Conservation (phyloP, 2,888 invertebrate genomes). For the Thymelicus sylvestris region DNA sequence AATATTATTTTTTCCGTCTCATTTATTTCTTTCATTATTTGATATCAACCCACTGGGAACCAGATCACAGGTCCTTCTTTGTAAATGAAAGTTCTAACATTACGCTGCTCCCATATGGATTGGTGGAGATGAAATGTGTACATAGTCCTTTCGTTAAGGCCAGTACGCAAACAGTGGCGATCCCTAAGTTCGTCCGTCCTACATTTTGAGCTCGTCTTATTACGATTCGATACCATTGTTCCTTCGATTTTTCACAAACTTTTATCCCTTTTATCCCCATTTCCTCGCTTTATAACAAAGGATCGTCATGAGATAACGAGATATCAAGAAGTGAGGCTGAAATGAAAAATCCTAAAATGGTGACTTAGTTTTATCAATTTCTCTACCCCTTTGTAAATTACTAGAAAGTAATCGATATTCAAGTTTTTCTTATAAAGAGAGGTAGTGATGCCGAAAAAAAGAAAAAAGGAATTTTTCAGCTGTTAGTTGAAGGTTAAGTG, state of each 20-base stretch:
- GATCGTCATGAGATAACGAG: conserved; percentile 25
- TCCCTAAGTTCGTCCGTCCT: conserved; percentile 8
- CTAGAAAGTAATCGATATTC: neutral
- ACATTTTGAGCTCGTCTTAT: conserved; percentile 28
- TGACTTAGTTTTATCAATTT: neutral
- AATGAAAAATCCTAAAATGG: conserved; percentile 15
- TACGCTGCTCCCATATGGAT: too few relatives aligned
- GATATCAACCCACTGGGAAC: too few relatives aligned
- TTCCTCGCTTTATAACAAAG: conserved; percentile 33
- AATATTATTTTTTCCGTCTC: too few relatives aligned
- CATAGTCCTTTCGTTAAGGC: neutral
- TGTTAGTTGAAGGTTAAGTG: too few relatives aligned
- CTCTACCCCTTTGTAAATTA: neutral
- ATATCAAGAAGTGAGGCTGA: conserved; percentile 21
- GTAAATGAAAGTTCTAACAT: too few relatives aligned
- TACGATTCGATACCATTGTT: conserved; percentile 36
- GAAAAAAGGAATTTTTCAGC: too few relatives aligned
- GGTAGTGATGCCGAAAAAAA: too few relatives aligned
- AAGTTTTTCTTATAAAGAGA: too few relatives aligned
- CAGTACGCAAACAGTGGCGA: neutral
- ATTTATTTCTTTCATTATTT: too few relatives aligned
- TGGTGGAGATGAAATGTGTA: too few relatives aligned
- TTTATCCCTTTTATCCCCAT: conserved; percentile 37
- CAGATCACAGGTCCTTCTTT: too few relatives aligned
- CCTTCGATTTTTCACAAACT: conserved; percentile 35